These are phyloP conservation scores for Helleia helle DNA, from an alignment of 2,888 invertebrate genomes.

Conservation along the genomic window DNA sequence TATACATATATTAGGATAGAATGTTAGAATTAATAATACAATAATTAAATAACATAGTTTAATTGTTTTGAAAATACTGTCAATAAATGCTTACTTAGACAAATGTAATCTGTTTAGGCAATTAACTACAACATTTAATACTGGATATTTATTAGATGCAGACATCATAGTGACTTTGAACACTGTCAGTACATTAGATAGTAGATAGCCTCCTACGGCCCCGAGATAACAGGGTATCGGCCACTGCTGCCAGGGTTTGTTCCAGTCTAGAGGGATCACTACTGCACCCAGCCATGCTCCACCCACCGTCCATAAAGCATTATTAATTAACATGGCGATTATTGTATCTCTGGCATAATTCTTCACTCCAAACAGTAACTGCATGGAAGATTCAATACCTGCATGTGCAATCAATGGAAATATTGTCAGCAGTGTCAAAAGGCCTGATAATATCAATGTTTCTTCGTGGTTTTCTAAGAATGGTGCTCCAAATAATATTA, in stretches of 20 bases:
- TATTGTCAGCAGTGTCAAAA: constrained; percentile 76
- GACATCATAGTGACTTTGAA: constrained; percentile 49
- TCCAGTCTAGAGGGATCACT: constrained; percentile 93
- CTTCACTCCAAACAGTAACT: constrained; percentile 67
- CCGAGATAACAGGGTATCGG: constrained; percentile 82
- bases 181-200: constrained; percentile 71
- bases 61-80: too few species aligned
- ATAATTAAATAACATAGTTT: too few species aligned
- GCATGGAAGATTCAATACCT: constrained; percentile 73
- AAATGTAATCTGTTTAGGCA: constrained; percentile 39
- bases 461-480: constrained; percentile 76
- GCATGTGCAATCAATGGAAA: constrained; percentile 76
- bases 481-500: constrained; percentile 81
- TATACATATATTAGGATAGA: too few species aligned
- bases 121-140: constrained; percentile 39
- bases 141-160: constrained; percentile 50
- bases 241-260: constrained; percentile 90
- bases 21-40: too few species aligned
- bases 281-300: constrained; percentile 91
- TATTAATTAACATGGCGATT: constrained; percentile 72
- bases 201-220: constrained; percentile 76
- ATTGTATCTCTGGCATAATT: constrained; percentile 64
- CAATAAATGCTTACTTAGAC: too few species aligned
- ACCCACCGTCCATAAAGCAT: constrained; percentile 74
- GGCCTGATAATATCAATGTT: constrained; percentile 77